Conservation (phyloP, 2,888 invertebrate species). For the Actias luna region DNA sequence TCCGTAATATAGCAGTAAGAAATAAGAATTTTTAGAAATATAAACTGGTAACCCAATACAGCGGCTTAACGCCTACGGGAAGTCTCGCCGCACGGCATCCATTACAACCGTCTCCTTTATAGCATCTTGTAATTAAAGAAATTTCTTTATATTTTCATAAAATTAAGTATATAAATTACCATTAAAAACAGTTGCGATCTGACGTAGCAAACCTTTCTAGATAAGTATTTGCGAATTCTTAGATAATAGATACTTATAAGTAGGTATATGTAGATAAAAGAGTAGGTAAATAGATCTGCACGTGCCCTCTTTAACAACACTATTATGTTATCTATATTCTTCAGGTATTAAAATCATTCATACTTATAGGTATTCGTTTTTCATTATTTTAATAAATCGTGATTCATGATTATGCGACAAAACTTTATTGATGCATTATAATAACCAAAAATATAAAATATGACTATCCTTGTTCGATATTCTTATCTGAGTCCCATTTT, state of each 20-base stretch:
- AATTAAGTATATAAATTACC: background rate
- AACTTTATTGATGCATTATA: no score
- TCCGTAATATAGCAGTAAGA: background rate
- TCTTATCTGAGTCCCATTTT: no score
- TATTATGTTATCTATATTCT: no score
- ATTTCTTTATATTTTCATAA: background rate
- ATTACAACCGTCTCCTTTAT: conserved; percentile 12
- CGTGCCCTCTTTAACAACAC: no score
- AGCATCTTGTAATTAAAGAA: conserved; percentile 6
- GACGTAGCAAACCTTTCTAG: background rate
- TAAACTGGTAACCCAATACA: background rate
- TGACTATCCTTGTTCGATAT: no score
- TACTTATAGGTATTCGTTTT: no score
- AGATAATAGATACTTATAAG: background rate
- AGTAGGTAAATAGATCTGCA: no score
- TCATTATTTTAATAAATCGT: no score
- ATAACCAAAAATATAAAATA: no score
- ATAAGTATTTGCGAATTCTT: no score
- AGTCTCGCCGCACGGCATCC: conserved; percentile 1
- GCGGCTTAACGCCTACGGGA: conserved; percentile 5
- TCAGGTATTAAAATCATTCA: no score
- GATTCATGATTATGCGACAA: no score
- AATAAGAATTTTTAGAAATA: background rate
- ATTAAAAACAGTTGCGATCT: background rate
- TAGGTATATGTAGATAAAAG: background rate